Base-by-base conservation (phyloP, 1,140 invertebrate genomes). In the Archivesica marissinica region DNA sequence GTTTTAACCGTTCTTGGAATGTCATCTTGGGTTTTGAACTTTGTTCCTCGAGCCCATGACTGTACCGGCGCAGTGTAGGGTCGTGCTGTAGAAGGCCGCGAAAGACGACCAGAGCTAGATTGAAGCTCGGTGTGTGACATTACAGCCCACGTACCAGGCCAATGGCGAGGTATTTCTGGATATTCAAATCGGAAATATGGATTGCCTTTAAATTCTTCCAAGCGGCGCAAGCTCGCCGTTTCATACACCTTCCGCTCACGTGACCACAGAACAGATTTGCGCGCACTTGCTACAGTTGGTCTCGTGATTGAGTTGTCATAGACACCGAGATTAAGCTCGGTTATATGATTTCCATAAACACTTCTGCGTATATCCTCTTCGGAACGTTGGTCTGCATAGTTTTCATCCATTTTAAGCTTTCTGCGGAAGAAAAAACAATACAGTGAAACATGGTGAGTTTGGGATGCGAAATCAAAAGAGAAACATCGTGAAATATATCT, bases 121-220 rank as follows among this genome's bases (percentile, higher is more conserved):
- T 54, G n/a, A 0, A 85, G 44, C n/a, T 85, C 83, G 13, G 56
- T 17, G 4, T 25, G 23, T 23, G 75, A 33, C 75, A 79, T 75
- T 13, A 85, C 83, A 35, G 66, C 70, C 83, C 83, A 85, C 28
- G 83, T 85, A 23, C 83, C 83, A 11, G 83, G 83, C 52, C 70
- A 85, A 41, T 85, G 83, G 15, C 76, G 75, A 33, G 72, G 83
- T 33, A 85, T 72, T 44, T 72, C 76, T 6, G 83, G 83, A 79
- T 85, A 85, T 50, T 85, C 75, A 47, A 50, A 72, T 64, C 50
- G 38, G 56, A 81, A 78, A 41, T 81, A 80, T 6, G 77, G 59
- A 41, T 68, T 80, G 0, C n/a, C 78, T 56, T 78, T 75, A 39
- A 81, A 80, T 39, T 80, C 76, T 17, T 81, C 76, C 1, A 84